Evolutionary conservation across 2,113 vertebrate genomes (phyloP).

Genomic region (Sisor rabdophorus): DNA sequence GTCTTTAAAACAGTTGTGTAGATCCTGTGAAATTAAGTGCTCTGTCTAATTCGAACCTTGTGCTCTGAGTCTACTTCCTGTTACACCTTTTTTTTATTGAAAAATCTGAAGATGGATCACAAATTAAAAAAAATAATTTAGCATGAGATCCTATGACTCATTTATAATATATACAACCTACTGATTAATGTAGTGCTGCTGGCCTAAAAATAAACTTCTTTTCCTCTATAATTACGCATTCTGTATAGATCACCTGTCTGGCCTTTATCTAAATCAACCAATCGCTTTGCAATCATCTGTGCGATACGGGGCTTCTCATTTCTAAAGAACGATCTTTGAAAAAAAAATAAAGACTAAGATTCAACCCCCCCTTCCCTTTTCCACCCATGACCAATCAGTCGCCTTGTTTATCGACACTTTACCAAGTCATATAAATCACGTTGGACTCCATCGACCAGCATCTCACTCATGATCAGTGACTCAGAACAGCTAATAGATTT

Average conservation of each 20-base stretch:
- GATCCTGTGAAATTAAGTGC: too few relatives aligned
- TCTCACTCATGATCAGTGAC: slow-evolving; percentile 68
- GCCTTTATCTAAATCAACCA: slow-evolving; percentile 48
- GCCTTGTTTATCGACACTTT: slow-evolving; percentile 67
- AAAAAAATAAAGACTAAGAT: slow-evolving; percentile 55
- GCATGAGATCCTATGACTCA: neutral
- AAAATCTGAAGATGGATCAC: too few relatives aligned
- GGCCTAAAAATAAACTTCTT: neutral
- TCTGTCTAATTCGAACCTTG: too few relatives aligned
- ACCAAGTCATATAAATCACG: slow-evolving; percentile 69
- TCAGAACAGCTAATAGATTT: slow-evolving; percentile 73
- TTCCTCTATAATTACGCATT: neutral
- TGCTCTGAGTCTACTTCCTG: too few relatives aligned
- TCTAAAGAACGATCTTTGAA: slow-evolving; percentile 49
- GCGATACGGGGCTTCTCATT: slow-evolving; percentile 48
- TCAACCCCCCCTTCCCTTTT: slow-evolving; percentile 52
- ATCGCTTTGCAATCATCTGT: slow-evolving; percentile 55
- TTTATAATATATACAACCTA: neutral
- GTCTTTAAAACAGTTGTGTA: too few relatives aligned
- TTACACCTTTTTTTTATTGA: too few relatives aligned
- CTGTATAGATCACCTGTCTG: slow-evolving; percentile 48
- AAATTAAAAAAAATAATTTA: too few relatives aligned
- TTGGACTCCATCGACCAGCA: slow-evolving; percentile 65
- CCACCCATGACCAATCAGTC: slow-evolving; percentile 65
- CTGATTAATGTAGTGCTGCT: neutral